Conservation (phyloP, 2,888 invertebrate species). For the Parnassius apollo region DNA sequence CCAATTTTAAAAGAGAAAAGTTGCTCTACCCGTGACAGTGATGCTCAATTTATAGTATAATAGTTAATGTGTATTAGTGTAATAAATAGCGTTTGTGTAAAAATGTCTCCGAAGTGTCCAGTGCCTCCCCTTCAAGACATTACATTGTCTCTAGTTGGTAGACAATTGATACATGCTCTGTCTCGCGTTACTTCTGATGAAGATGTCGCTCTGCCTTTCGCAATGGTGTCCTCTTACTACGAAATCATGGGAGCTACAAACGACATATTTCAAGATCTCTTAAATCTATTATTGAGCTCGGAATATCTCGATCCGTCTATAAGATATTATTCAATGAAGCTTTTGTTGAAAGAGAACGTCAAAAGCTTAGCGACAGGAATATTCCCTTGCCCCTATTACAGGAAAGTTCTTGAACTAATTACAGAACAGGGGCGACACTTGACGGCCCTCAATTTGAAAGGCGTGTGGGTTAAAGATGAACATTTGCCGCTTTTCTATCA, state of each 20-base stretch:
- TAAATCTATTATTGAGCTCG: slow-evolving; percentile 83
- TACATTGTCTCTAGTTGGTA: slow-evolving; percentile 82
- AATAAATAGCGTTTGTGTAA: slow-evolving; percentile 42
- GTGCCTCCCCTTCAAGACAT: slow-evolving; percentile 82
- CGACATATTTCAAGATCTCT: slow-evolving; percentile 85
- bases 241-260: slow-evolving; percentile 83
- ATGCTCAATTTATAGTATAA: slow-evolving; percentile 59
- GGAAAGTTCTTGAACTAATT: slow-evolving; percentile 84
- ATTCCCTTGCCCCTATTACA: slow-evolving; percentile 87
- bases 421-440: slow-evolving; percentile 83
- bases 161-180: slow-evolving; percentile 82
- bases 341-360: slow-evolving; percentile 84
- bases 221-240: slow-evolving; percentile 82
- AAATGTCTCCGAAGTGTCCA: slow-evolving; percentile 84
- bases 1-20: slow-evolving; percentile 57
- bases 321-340: slow-evolving; percentile 83
- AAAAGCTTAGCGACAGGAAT: slow-evolving; percentile 84
- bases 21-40: slow-evolving; percentile 43
- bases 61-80: slow-evolving; percentile 30
- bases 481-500: slow-evolving; percentile 83
- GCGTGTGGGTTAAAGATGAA: slow-evolving; percentile 87
- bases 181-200: slow-evolving; percentile 82
- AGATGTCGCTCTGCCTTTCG: slow-evolving; percentile 80
- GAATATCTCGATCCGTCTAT: slow-evolving; percentile 85
- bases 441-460: slow-evolving; percentile 84